Base-by-base conservation (phyloP, 2,113 vertebrate species). In the Sula dactylatra region DNA sequence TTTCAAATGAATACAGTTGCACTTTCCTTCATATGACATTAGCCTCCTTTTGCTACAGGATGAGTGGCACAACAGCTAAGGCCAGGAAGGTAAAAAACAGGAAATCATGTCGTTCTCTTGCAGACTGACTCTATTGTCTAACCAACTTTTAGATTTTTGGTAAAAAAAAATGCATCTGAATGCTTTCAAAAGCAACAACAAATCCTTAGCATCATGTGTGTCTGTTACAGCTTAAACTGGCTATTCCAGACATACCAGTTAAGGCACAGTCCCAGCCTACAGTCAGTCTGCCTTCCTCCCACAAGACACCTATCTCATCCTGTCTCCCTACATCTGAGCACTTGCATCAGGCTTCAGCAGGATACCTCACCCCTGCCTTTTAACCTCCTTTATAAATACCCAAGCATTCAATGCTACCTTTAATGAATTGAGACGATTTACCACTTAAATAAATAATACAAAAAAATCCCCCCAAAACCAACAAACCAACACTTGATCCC, bases 391-490 rank as follows among this genome's bases (percentile, higher is more conserved):
- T 21, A 26, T 17, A 86, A 69, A 64, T 45, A 40, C 13, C 40
- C 36, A 80, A 52, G 16, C 2, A 2, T 66, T 70, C 58, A 69
- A 50, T 16, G 29, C 3, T 24, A 45, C 18, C 26, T 81, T 82
- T 38, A 77, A 58, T 8, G 22, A 90, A 90, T 2, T 36, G 14
- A 80, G 36, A 72, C 6, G 4, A 79, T 47, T 64, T 72, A 83
- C 21, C 32, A 59, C 10, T 26, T 62, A 45, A 71, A 58, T 25
- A 42, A 84, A 21, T 44, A 61, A 36, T 38, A 18, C 36, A 10
- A 7, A 34, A 65, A 56, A 64, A 31, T 1, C 0, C 2, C 18
- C 16, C 2, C 9, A 52, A 54, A 83, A 7, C 15, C 32, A 82
- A 44, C 31, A 58, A 77, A 34, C 2, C 38, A 83, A 58, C 3